Evolutionary conservation across 35 echinoderm and acorn worm species (phyloP).

Genomic region (Ophioderma brevispina): DNA sequence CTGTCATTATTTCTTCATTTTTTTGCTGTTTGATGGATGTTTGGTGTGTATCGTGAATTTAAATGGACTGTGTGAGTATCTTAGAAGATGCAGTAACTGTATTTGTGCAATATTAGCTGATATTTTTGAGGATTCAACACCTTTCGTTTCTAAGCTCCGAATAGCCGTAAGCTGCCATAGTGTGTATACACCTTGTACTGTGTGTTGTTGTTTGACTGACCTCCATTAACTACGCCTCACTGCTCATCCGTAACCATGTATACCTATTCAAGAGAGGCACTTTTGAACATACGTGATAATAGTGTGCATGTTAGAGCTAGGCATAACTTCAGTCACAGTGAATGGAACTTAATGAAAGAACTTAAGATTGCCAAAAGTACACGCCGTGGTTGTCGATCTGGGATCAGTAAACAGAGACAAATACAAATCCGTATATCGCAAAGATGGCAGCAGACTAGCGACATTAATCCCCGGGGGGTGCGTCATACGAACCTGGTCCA

Average conservation of each 20-base stretch:
- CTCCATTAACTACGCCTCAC: background rate
- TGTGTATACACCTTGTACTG: background rate
- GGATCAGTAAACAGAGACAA: no score
- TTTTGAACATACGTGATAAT: background rate
- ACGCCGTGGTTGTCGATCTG: slow-evolving; percentile 11
- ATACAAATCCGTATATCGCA: background rate
- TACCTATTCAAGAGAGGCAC: background rate
- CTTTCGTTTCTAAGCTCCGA: background rate
- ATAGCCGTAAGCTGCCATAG: no score
- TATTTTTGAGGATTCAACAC: background rate
- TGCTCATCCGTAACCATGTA: no score
- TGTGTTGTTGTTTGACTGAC: background rate
- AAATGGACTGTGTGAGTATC: background rate
- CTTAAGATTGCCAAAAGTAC: slow-evolving; percentile 8
- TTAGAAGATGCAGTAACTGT: no score
- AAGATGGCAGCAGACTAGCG: no score
- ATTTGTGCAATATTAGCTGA: background rate
- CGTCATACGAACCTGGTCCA: background rate
- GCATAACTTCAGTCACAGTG: no score
- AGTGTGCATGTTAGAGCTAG: no score
- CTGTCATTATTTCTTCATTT: background rate
- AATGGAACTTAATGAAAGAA: slow-evolving; percentile 6
- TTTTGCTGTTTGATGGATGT: background rate
- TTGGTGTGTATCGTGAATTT: background rate
- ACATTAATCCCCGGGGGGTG: background rate